Evolutionary conservation across 2,797 vertebrate genomes (phyloP).

Genomic region (Astyanax mexicanus): DNA sequence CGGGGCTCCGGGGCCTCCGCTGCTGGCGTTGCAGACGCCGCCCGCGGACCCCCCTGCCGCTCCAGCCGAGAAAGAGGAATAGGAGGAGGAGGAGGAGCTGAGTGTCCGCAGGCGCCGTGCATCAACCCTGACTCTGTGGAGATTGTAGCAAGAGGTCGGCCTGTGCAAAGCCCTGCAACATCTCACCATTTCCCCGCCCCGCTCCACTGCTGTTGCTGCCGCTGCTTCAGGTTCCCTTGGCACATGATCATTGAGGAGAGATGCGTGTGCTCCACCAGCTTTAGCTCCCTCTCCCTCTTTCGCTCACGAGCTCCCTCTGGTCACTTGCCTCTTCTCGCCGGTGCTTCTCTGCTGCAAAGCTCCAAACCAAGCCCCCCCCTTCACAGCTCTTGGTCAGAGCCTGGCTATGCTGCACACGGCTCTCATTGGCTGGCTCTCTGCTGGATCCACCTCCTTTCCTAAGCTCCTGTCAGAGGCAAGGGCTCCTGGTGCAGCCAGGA

Average conservation of each 20-base stretch:
- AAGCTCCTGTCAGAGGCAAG: slow-evolving; percentile 36
- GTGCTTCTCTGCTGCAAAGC: slow-evolving; percentile 60
- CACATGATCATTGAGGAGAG: slow-evolving; percentile 79
- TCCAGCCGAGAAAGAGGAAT: slow-evolving; percentile 35
- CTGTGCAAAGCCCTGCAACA: slow-evolving; percentile 82
- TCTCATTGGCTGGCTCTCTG: slow-evolving; percentile 32
- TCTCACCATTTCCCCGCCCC: slow-evolving; percentile 90
- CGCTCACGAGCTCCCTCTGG: slow-evolving; percentile 62
- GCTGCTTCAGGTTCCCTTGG: slow-evolving; percentile 80
- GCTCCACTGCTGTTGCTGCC: slow-evolving; percentile 62
- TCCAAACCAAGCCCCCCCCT: slow-evolving; percentile 44
- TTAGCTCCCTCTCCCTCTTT: slow-evolving; percentile 52
- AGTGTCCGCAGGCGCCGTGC: slow-evolving; percentile 78
- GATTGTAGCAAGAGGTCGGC: slow-evolving; percentile 80
- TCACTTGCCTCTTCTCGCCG: slow-evolving; percentile 55
- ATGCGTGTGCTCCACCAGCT: slow-evolving; percentile 65
- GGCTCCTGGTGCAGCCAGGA: slow-evolving; percentile 35
- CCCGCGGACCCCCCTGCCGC: slow-evolving; percentile 70
- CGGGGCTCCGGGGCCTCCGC: slow-evolving; percentile 64
- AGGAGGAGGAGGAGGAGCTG: slow-evolving; percentile 55
- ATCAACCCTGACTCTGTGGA: slow-evolving; percentile 85
- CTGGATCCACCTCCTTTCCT: slow-evolving; percentile 40
- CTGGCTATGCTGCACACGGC: slow-evolving; percentile 7
- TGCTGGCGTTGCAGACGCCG: slow-evolving; percentile 55
- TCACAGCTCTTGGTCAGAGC: slow-evolving; percentile 32